Percentiles rank a stretch among this genome's conserved stretches.
phyloP scores from a whole-genome alignment of 1,140 invertebrate genomes.

The Leptoteleia sp. region DNA sequence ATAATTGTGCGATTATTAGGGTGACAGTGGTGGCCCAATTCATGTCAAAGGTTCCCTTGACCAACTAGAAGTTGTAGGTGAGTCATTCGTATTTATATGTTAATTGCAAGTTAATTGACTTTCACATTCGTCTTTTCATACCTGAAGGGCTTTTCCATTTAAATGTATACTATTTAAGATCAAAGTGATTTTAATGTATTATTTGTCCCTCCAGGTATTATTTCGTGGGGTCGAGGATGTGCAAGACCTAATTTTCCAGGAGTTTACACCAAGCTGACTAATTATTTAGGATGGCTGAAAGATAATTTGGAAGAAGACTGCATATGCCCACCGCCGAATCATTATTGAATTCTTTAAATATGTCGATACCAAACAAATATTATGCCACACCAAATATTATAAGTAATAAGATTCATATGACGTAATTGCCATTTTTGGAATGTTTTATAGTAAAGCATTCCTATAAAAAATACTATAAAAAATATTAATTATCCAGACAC shows the following conservation, averaged over 20 bases:
- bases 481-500: conserved; percentile 19
- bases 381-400: conserved; percentile 19
- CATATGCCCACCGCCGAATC: conserved; percentile 78
- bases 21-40: conserved; percentile 83
- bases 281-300: conserved; percentile 86
- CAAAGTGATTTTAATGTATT: too few relatives aligned
- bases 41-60: conserved; percentile 77
- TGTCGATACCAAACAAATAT: conserved; percentile 3
- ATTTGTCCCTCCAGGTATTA: too few relatives aligned
- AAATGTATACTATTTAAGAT: too few relatives aligned
- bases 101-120: too few relatives aligned
- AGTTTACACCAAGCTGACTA: conserved; percentile 87
- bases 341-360: conserved; percentile 25
- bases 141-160: too few relatives aligned
- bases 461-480: conserved; percentile 14
- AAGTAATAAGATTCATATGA: conserved; percentile 5
- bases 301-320: conserved; percentile 81
- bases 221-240: conserved; percentile 90
- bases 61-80: conserved; percentile 76
- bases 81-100: too few relatives aligned
- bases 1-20: conserved; percentile 72
- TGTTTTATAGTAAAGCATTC: conserved; percentile 42
- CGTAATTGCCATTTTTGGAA: conserved; percentile 24
- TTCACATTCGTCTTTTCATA: too few relatives aligned
- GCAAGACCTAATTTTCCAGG: conserved; percentile 88